Evolutionary conservation across 1,140 invertebrate species (phyloP).

Genomic region (Sinonovacula constricta): DNA sequence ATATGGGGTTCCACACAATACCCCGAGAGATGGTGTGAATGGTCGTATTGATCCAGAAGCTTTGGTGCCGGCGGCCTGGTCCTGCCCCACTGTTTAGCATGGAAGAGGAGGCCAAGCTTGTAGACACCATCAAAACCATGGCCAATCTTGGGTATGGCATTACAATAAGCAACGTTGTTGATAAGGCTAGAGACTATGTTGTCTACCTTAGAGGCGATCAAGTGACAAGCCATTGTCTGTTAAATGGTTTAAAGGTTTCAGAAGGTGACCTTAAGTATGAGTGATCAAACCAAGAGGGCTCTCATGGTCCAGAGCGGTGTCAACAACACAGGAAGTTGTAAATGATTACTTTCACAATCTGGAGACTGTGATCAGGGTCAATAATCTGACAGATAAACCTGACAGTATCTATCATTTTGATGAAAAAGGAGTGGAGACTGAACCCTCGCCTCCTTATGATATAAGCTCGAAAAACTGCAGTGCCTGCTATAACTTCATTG

Average conservation of each 20-base stretch:
- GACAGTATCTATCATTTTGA: slow-evolving; percentile 38
- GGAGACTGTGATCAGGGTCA: not conserved
- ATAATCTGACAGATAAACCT: slow-evolving; percentile 22
- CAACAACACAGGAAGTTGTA: slow-evolving; percentile 12
- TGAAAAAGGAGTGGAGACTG: slow-evolving; percentile 1
- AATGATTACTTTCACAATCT: slow-evolving; percentile 16
- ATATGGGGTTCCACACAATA: slow-evolving; percentile 6
- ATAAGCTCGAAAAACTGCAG: not conserved
- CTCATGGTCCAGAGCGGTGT: slow-evolving; percentile 12
- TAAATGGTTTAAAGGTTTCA: slow-evolving; percentile 43
- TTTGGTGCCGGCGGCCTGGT: not conserved
- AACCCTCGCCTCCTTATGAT: slow-evolving; percentile 11
- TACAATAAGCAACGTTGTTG: not conserved
- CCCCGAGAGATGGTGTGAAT: not conserved
- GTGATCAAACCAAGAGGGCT: slow-evolving; percentile 28
- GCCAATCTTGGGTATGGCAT: not conserved
- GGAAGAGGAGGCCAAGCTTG: slow-evolving; percentile 2
- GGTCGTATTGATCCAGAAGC: not conserved
- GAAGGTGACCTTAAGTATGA: slow-evolving; percentile 23
- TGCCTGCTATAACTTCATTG: slow-evolving; percentile 20
- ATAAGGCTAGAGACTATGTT: not conserved
- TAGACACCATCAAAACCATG: not conserved
- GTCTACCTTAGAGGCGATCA: slow-evolving; percentile 1
- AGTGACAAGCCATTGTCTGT: slow-evolving; percentile 24
- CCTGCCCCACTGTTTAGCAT: slow-evolving; percentile 1